Conservation (phyloP, 2,888 invertebrate species). For the Andrena camellia region DNA sequence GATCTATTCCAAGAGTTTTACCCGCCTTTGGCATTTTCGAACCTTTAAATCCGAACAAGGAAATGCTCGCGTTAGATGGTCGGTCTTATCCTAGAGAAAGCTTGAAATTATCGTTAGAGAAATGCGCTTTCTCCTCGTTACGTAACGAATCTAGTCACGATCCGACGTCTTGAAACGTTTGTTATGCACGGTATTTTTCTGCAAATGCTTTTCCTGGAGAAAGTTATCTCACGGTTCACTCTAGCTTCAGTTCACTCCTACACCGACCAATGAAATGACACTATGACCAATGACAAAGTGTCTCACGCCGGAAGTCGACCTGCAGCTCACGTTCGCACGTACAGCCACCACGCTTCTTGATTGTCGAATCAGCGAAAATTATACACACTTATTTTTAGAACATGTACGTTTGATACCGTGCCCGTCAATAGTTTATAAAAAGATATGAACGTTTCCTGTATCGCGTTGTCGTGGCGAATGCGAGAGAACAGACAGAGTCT, state of each 20-base stretch:
- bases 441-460: constrained; percentile 7
- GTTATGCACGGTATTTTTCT: constrained; percentile 49
- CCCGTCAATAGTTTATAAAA: background rate
- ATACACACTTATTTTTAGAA: constrained; percentile 30
- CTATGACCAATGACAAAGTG: too few relatives aligned
- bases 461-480: background rate
- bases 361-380: constrained; percentile 23
- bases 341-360: background rate
- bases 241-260: background rate
- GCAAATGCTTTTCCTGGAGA: constrained; percentile 63
- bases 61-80: constrained; percentile 1
- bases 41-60: constrained; percentile 14
- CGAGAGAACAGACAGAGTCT: background rate
- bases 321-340: constrained; percentile 43
- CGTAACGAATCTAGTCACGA: constrained; percentile 49
- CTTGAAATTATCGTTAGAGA: constrained; percentile 26
- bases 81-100: constrained; percentile 47
- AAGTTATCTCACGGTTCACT: constrained; percentile 42
- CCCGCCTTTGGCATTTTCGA: background rate
- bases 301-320: background rate
- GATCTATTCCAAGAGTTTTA: background rate
- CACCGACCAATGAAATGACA: background rate
- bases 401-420: background rate
- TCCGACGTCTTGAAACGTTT: constrained; percentile 35
- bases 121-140: constrained; percentile 63